These are phyloP conservation scores for Xenopus laevis DNA, from an alignment of 2,113 vertebrate genomes.

Conservation along the genomic window DNA sequence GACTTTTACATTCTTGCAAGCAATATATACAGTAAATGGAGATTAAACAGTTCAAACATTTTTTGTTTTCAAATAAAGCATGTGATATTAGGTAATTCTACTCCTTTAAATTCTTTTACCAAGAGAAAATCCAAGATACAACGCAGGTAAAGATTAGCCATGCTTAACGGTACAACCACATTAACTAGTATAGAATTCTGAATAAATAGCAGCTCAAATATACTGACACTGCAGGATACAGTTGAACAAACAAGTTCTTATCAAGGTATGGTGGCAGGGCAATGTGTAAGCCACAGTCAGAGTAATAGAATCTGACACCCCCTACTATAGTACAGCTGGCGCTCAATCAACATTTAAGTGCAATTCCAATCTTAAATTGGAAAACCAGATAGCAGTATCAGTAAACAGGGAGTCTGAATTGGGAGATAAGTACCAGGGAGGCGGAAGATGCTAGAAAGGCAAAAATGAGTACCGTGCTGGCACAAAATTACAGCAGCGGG, in stretches of 20 bases:
- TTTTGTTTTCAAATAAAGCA: too few relatives aligned
- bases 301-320: conserved; percentile 39
- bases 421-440: conserved; percentile 40
- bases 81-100: too few relatives aligned
- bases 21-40: too few relatives aligned
- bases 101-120: too few relatives aligned
- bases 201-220: neutral
- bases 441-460: conserved; percentile 4
- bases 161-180: too few relatives aligned
- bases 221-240: neutral
- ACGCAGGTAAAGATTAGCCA: too few relatives aligned
- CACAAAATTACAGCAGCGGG: neutral
- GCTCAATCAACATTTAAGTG: conserved; percentile 37
- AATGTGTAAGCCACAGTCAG: conserved; percentile 12
- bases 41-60: too few relatives aligned
- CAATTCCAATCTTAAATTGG: conserved; percentile 44
- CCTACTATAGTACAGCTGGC: conserved; percentile 32
- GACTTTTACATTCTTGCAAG: neutral
- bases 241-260: neutral
- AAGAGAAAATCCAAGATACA: too few relatives aligned
- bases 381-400: neutral
- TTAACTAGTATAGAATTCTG: too few relatives aligned
- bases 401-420: conserved; percentile 43
- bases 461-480: conserved; percentile 5
- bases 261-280: neutral